Conservation (phyloP, 2,113 vertebrate genomes). For the Chloropsis hardwickii region DNA sequence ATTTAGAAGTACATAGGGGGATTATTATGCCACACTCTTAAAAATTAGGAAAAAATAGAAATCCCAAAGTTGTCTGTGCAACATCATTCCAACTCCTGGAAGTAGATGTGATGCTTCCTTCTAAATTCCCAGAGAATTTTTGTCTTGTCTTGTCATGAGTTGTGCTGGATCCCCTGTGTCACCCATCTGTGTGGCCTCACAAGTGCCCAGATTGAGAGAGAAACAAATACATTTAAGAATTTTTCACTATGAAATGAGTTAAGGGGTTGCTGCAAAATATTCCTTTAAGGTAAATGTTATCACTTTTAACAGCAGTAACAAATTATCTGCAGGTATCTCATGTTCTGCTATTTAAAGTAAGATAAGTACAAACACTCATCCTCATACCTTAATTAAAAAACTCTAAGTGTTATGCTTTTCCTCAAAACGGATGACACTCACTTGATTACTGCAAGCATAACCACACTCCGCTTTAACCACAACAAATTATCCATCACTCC, state of each 20-base stretch:
- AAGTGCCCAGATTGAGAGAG: neutral
- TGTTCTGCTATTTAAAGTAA: conserved; percentile 1
- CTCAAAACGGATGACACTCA: conserved; percentile 15
- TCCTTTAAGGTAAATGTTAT: neutral
- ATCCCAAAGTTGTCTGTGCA: neutral
- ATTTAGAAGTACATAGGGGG: neutral
- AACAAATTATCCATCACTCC: conserved; percentile 18
- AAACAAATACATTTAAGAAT: neutral
- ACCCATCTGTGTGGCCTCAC: neutral
- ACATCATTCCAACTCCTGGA: neutral
- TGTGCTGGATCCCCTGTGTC: neutral
- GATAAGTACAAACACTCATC: neutral
- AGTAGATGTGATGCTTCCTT: neutral
- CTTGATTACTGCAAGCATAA: conserved; percentile 24
- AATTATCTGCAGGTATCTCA: neutral
- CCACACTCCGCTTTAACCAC: conserved; percentile 17
- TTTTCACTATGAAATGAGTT: neutral
- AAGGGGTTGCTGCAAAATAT: neutral
- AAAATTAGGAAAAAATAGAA: neutral
- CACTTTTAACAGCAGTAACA: neutral
- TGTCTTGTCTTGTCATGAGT: neutral
- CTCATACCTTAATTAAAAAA: conserved; percentile 29
- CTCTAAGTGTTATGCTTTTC: neutral
- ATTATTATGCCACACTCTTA: neutral
- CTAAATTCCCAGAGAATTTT: neutral